Evolutionary conservation across 2,888 invertebrate genomes (phyloP).

Genomic region (Hyles lineata): DNA sequence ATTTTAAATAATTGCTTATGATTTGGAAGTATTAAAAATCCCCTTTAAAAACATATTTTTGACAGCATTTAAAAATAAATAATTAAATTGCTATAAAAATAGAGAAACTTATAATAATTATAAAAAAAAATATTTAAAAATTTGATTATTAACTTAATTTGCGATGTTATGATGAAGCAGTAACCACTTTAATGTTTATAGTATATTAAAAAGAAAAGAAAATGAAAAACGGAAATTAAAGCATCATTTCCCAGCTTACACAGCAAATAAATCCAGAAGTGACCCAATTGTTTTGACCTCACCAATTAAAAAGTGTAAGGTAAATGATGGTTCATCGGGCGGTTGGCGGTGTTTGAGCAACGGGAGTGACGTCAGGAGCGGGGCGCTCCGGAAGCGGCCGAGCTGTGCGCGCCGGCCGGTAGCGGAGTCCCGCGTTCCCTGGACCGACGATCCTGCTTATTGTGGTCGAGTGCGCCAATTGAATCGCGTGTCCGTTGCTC

Average conservation of each 20-base stretch:
- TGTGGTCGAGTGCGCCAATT: conserved; percentile 78
- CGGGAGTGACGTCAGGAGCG: conserved; percentile 62
- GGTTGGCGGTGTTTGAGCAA: conserved; percentile 46
- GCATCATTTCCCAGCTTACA: conserved; percentile 53
- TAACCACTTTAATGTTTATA: too few relatives aligned
- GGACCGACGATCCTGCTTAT: conserved; percentile 71
- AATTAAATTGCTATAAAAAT: too few relatives aligned
- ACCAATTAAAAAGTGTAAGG: conserved; percentile 83
- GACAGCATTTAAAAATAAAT: too few relatives aligned
- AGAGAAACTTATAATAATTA: too few relatives aligned
- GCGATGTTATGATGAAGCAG: neutral
- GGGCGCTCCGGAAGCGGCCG: conserved; percentile 72
- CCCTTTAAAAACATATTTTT: too few relatives aligned
- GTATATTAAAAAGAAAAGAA: neutral
- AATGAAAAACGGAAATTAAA: conserved; percentile 47
- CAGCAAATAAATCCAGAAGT: conserved; percentile 69
- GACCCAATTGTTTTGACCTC: conserved; percentile 83
- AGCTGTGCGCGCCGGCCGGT: conserved; percentile 66
- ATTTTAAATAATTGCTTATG: too few relatives aligned
- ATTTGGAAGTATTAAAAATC: too few relatives aligned
- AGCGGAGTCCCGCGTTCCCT: conserved; percentile 67
- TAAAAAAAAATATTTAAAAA: too few relatives aligned
- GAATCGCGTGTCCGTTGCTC: conserved; percentile 79
- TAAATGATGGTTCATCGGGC: conserved; percentile 64
- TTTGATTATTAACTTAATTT: too few relatives aligned